phyloP scores from a whole-genome alignment of 2,113 vertebrate species.

The Stictonetta naevosa region DNA sequence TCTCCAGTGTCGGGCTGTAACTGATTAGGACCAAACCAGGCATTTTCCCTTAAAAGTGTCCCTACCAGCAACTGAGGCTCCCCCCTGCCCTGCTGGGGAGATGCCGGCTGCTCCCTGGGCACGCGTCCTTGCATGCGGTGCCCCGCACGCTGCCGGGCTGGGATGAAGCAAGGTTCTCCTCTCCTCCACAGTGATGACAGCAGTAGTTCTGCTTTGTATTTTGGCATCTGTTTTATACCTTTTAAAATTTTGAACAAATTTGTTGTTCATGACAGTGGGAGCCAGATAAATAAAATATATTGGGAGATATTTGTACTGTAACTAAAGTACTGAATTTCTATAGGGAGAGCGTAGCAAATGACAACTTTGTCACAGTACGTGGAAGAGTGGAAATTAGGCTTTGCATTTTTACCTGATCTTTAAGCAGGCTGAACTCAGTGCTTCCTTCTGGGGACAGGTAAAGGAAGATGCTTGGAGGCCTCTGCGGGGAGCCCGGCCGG shows the following conservation, averaged over 20 bases:
- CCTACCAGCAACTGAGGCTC: background rate
- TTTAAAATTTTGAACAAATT: conserved; percentile 8
- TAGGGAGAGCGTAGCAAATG: conserved; percentile 58
- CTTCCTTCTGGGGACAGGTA: background rate
- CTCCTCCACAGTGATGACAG: background rate
- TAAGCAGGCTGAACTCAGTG: background rate
- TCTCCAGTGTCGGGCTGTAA: background rate
- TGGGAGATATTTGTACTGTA: conserved; percentile 60
- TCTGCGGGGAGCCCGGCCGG: background rate
- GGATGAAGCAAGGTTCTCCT: too few species aligned
- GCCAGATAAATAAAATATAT: conserved; percentile 65
- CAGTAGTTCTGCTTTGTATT: background rate
- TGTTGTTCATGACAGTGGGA: conserved; percentile 33
- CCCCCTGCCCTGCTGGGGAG: background rate
- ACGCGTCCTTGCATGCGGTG: background rate
- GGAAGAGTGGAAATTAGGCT: conserved; percentile 54
- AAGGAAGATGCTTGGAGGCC: background rate
- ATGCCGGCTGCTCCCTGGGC: background rate
- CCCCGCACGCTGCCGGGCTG: too few species aligned
- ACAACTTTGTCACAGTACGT: conserved; percentile 46
- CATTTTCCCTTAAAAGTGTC: background rate
- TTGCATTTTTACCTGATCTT: background rate
- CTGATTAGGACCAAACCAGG: background rate
- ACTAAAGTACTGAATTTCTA: conserved; percentile 25
- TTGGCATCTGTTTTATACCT: background rate